These are phyloP conservation scores for Telenomus remus DNA, from an alignment of 1,140 invertebrate genomes.

Conservation along the genomic window DNA sequence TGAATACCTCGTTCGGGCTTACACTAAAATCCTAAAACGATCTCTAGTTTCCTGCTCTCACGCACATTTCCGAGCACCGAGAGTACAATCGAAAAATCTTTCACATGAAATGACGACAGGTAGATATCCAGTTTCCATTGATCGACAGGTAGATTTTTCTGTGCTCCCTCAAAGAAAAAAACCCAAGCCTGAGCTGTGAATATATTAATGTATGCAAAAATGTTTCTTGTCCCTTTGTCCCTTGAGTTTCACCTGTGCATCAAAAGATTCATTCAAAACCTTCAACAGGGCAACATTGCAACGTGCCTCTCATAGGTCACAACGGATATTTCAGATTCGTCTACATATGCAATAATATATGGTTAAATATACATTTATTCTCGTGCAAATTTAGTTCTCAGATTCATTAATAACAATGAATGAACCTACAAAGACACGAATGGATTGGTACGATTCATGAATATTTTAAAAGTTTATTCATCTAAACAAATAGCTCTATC, in stretches of 20 bases:
- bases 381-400: constrained; percentile 41
- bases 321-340: constrained; percentile 39
- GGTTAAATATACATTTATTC: constrained; percentile 29
- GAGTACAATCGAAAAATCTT: constrained; percentile 64
- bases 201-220: constrained; percentile 74
- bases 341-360: constrained; percentile 1
- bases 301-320: constrained; percentile 45
- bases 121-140: constrained; percentile 72
- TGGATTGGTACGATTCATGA: no score
- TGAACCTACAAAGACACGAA: constrained; percentile 20
- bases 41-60: constrained; percentile 57
- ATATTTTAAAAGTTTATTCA: no score
- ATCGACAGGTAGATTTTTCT: constrained; percentile 67
- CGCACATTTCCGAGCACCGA: constrained; percentile 52
- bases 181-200: constrained; percentile 60
- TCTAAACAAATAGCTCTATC: no score
- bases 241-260: constrained; percentile 67
- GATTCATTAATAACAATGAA: constrained; percentile 22
- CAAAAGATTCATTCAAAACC: constrained; percentile 13
- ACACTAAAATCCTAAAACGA: constrained; percentile 48
- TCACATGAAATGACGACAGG: constrained; percentile 69
- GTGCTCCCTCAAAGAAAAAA: constrained; percentile 59
- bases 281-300: constrained; percentile 27
- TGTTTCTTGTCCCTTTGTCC: constrained; percentile 61
- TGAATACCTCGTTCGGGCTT: constrained; percentile 31